Evolutionary conservation across 2,888 invertebrate genomes (phyloP).

Genomic region (Galerucella pusilla): DNA sequence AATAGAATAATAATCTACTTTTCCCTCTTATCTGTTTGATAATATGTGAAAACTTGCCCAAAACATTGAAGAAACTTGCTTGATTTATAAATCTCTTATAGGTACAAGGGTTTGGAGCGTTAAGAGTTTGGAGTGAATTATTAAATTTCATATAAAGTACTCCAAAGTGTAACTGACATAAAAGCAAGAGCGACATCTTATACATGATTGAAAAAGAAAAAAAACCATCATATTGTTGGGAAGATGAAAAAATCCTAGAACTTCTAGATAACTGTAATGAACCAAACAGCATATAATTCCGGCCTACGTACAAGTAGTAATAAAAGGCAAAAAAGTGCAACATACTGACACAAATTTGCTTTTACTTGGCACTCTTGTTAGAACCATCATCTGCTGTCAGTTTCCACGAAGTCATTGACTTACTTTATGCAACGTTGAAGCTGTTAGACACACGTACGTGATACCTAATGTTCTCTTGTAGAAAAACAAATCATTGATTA

Average conservation of each 20-base stretch:
- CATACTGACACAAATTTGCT: slow-evolving; percentile 61
- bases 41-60: too few relatives aligned
- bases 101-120: too few relatives aligned
- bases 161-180: too few relatives aligned
- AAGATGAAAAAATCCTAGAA: background rate
- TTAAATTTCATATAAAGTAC: too few relatives aligned
- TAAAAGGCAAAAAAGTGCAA: slow-evolving; percentile 55
- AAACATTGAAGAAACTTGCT: too few relatives aligned
- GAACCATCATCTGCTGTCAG: slow-evolving; percentile 43
- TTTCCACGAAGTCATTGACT: slow-evolving; percentile 58
- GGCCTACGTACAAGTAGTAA: slow-evolving; percentile 7
- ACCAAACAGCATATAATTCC: slow-evolving; percentile 14
- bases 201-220: too few relatives aligned
- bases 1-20: background rate
- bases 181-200: too few relatives aligned
- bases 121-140: too few relatives aligned
- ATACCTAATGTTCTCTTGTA: slow-evolving; percentile 30
- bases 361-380: slow-evolving; percentile 46
- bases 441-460: slow-evolving; percentile 31
- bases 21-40: background rate
- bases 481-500: slow-evolving; percentile 29
- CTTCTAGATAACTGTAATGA: background rate
- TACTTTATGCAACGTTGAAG: slow-evolving; percentile 52
- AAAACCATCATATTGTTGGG: too few relatives aligned
- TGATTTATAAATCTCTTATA: too few relatives aligned